Evolutionary conservation across 2,113 vertebrate species (phyloP).

Genomic region (Mormyrus iriodes): DNA sequence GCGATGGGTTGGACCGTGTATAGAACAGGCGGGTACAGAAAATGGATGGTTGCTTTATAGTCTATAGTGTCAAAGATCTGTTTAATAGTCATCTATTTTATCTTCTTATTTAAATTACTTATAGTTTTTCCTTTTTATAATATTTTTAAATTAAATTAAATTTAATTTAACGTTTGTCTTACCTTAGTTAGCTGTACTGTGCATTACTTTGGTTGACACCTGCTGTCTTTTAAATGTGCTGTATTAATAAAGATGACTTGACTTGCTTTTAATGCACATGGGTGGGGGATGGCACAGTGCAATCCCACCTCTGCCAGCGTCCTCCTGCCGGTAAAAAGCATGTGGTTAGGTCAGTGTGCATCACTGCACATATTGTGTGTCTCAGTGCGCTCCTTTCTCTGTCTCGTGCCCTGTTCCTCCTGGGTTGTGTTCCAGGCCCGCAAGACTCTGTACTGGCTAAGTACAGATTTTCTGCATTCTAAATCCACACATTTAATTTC

Average conservation of each 20-base stretch:
- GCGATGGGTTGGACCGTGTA: no score
- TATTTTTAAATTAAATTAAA: no score
- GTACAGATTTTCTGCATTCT: background rate
- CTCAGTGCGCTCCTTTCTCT: background rate
- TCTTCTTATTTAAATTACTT: no score
- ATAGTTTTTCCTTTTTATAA: no score
- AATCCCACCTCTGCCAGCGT: background rate
- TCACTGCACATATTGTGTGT: background rate
- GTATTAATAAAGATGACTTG: background rate
- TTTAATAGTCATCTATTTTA: no score
- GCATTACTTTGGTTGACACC: no score
- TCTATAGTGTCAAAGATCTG: no score
- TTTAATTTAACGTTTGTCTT: no score
- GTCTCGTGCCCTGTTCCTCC: background rate
- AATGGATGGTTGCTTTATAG: no score
- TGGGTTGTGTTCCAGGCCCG: background rate
- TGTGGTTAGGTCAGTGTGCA: background rate
- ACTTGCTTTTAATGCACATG: background rate
- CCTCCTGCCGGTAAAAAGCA: background rate
- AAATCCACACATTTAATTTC: background rate
- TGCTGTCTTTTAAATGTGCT: no score
- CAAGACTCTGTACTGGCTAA: background rate
- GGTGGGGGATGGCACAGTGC: background rate
- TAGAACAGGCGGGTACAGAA: no score
- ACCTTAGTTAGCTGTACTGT: no score